These are phyloP conservation scores for Diadumene lineata DNA, from an alignment of 92 coral and sea anemone species.

Conservation along the genomic window DNA sequence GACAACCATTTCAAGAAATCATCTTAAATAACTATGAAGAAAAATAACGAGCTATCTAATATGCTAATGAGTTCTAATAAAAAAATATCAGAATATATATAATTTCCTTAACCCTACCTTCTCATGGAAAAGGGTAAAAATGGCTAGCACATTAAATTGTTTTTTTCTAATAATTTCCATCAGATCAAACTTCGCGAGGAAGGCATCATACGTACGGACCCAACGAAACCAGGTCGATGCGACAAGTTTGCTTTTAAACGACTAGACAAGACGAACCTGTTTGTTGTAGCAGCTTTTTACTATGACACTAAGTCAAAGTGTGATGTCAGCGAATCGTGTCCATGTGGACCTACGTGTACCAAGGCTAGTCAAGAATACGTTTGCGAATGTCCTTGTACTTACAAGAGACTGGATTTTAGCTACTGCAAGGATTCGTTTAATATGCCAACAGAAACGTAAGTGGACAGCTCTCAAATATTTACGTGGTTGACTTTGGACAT, in stretches of 20 bases:
- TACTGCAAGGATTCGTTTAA: constrained; percentile 56
- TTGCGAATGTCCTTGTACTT: constrained; percentile 71
- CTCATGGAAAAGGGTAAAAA: too few relatives aligned
- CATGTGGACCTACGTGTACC: constrained; percentile 38
- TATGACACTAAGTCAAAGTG: constrained; percentile 20
- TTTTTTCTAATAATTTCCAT: not conserved
- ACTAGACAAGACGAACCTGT: constrained; percentile 47
- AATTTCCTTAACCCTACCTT: too few relatives aligned
- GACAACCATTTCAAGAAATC: too few relatives aligned
- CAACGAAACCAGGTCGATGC: constrained; percentile 19
- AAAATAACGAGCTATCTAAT: too few relatives aligned
- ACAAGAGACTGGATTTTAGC: constrained; percentile 50
- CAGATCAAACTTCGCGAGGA: constrained; percentile 16
- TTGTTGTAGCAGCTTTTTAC: constrained; percentile 27
- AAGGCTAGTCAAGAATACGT: not conserved
- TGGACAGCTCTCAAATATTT: too few relatives aligned
- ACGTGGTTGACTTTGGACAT: too few relatives aligned
- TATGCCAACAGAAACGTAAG: constrained; percentile 51
- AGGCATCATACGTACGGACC: constrained; percentile 2
- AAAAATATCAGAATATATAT: too few relatives aligned
- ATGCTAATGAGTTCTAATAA: too few relatives aligned
- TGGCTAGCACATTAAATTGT: too few relatives aligned
- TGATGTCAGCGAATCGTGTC: constrained; percentile 32
- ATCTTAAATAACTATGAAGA: too few relatives aligned
- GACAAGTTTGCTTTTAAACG: constrained; percentile 28